Percentiles rank a stretch among this genome's conserved stretches.
phyloP scores from a whole-genome alignment of 1,140 invertebrate genomes.

The Ganaspis sp. region DNA sequence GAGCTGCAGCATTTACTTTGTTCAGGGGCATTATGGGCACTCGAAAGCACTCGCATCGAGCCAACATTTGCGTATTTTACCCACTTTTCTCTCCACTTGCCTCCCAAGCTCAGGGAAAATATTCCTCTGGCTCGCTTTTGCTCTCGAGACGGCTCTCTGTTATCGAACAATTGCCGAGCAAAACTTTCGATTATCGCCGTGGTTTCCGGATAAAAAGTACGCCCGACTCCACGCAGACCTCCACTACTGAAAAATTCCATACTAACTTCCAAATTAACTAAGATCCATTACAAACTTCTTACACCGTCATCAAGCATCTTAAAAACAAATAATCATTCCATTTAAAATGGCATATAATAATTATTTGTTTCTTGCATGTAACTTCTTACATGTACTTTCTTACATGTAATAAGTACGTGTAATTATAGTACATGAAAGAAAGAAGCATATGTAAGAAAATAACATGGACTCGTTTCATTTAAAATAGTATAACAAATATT shows the following conservation, averaged over 20 bases:
- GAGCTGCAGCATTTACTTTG: constrained; percentile 41
- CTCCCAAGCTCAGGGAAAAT: background rate
- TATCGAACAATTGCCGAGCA: constrained; percentile 33
- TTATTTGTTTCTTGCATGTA: too few species aligned
- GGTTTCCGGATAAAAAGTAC: background rate
- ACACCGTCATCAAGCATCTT: too few species aligned
- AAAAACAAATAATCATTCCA: too few species aligned
- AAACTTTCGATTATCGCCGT: constrained; percentile 16
- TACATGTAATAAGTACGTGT: too few species aligned
- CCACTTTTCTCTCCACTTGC: constrained; percentile 36
- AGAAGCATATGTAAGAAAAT: too few species aligned
- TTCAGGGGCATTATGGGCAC: constrained; percentile 44
- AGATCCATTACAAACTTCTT: background rate
- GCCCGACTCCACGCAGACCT: background rate
- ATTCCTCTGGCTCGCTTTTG: constrained; percentile 9
- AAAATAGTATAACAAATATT: too few species aligned
- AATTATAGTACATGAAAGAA: too few species aligned
- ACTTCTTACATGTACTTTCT: too few species aligned
- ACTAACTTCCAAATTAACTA: too few species aligned
- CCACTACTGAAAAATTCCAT: background rate
- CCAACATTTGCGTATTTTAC: constrained; percentile 49
- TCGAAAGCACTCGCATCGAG: constrained; percentile 35
- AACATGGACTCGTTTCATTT: too few species aligned
- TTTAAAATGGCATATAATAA: too few species aligned
- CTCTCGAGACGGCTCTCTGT: constrained; percentile 38